A percentile compares a stretch with the other conserved stretches of the same genome.
Conservation (phyloP, 1,140 invertebrate species). For the Onthophagus taurus region DNA sequence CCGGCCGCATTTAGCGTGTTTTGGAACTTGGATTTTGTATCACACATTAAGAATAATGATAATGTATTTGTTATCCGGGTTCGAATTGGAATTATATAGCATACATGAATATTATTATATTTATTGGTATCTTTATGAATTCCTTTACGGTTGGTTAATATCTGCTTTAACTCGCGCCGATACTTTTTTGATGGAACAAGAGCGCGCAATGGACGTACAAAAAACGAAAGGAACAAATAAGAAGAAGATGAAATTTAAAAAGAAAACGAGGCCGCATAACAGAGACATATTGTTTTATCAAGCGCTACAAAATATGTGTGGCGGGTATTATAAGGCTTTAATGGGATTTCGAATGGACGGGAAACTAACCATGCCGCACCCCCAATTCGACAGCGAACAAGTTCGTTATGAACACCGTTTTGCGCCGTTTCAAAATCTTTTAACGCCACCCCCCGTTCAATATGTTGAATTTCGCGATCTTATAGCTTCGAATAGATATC, state of each 20-base stretch:
- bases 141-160: constrained; percentile 87
- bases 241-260: constrained; percentile 68
- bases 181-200: constrained; percentile 69
- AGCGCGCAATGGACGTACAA: constrained; percentile 48
- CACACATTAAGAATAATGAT: constrained; percentile 95
- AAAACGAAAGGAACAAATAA: constrained; percentile 50
- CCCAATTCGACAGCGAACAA: constrained; percentile 86
- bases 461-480: constrained; percentile 39
- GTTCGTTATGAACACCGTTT: constrained; percentile 92
- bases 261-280: constrained; percentile 61
- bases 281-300: constrained; percentile 80
- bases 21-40: constrained; percentile 93
- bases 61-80: constrained; percentile 86
- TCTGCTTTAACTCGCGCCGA: constrained; percentile 85
- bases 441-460: constrained; percentile 72
- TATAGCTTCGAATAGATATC: constrained; percentile 44
- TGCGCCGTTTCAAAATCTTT: constrained; percentile 73
- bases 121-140: constrained; percentile 87
- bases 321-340: constrained; percentile 87
- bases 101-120: constrained; percentile 95
- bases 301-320: constrained; percentile 86
- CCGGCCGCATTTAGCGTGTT: constrained; percentile 72
- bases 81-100: constrained; percentile 92
- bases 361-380: constrained; percentile 64
- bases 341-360: constrained; percentile 61